Evolutionary conservation across 2,888 invertebrate genomes (phyloP), one percentile per base, ranked within the genome.

Genomic region (Epicampocera succincta): DNA sequence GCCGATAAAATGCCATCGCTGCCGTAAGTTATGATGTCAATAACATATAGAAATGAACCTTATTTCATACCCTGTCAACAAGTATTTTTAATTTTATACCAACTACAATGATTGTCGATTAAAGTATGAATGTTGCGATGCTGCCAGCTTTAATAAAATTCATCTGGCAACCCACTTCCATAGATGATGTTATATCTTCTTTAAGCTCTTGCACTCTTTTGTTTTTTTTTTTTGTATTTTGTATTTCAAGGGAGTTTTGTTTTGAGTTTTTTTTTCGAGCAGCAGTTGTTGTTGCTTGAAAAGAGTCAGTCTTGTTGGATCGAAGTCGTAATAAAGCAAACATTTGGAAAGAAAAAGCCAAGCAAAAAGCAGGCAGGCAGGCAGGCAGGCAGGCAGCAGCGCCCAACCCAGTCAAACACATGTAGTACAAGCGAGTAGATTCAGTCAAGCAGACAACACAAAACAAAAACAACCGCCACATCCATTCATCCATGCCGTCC

Each of bases 401-500:
- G n/a, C n/a, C n/a, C 38, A 50, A 60, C 52, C 60, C 42, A 44
- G 42, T 17, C 58, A 40, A 19, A 63, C 52, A 65, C 9, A 9
- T 46, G 4, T 56, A 68, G 8, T 12, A 42, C 42, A 46, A 46
- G 29, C 71, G 56, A 33, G 33, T 54, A 58, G 68, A 60, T 68
- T 50, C 76, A 61, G 58, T 21, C 69, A 69, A 69, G 60, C 68
- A 69, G 54, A 52, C 76, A 76, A 61, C 50, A 21, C 54, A 71
- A 75, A 71, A 68, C 73, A 65, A 63, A 61, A 66, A 66, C 63
- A 72, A 58, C 58, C 74, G 54, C 77, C 65, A 73, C 69, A 77
- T 44, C 84, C 80, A 82, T 84, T 86, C 85, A 83, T 84, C 80
- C 83, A 77, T 84, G 66, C 61, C 81, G 85, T 83, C 84, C 73